phyloP scores from a whole-genome alignment of 2,888 invertebrate species.

The Drosophila emarginata region DNA sequence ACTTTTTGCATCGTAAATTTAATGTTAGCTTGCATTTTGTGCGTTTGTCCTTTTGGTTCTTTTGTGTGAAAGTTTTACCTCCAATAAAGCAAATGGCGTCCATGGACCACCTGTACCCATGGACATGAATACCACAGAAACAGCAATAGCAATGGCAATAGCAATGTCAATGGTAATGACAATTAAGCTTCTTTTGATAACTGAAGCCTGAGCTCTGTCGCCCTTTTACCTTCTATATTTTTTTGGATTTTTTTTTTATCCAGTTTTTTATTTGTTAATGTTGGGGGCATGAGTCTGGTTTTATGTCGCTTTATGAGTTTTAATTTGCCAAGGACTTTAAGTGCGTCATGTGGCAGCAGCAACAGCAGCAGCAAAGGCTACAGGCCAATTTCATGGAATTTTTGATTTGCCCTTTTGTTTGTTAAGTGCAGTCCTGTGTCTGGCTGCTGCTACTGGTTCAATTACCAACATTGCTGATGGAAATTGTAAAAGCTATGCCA shows the following conservation, averaged over 20 bases:
- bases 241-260: background rate
- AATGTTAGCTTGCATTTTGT: constrained; percentile 46
- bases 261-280: constrained; percentile 5
- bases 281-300: constrained; percentile 13
- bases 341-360: constrained; percentile 32
- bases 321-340: constrained; percentile 54
- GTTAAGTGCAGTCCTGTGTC: constrained; percentile 79
- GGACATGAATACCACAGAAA: background rate
- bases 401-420: constrained; percentile 83
- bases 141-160: constrained; percentile 5
- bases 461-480: background rate
- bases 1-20: constrained; percentile 71
- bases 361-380: constrained; percentile 16
- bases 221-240: constrained; percentile 19
- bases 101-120: constrained; percentile 12
- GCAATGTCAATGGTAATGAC: constrained; percentile 24
- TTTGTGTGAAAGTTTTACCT: constrained; percentile 42
- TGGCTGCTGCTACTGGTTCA: background rate
- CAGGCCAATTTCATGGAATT: constrained; percentile 57
- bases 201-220: constrained; percentile 41
- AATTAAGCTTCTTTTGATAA: constrained; percentile 66
- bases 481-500: constrained; percentile 2
- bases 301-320: constrained; percentile 48
- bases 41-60: constrained; percentile 15
- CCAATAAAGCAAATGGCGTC: constrained; percentile 10